phyloP scores from a whole-genome alignment of 2,113 vertebrate species.

The Varanus salvator region DNA sequence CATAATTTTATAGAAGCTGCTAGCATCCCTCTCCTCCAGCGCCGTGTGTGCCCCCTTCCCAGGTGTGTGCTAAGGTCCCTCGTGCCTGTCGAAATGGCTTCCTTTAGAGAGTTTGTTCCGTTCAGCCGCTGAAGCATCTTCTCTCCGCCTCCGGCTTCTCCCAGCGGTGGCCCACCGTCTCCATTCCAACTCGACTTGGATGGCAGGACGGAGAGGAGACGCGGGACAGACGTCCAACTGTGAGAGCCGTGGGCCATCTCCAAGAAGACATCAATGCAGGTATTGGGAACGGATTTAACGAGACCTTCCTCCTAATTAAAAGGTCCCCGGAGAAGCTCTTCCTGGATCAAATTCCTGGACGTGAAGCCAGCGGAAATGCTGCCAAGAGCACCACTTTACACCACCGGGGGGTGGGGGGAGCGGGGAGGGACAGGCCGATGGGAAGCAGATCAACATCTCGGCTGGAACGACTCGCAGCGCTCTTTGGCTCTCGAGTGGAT shows the following conservation, averaged over 20 bases:
- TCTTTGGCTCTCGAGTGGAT: background rate
- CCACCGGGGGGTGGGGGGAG: background rate
- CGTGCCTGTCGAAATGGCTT: background rate
- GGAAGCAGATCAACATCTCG: too few species aligned
- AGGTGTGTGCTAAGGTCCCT: too few species aligned
- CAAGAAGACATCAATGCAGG: background rate
- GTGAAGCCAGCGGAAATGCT: background rate
- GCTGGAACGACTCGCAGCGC: background rate
- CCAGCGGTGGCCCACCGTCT: background rate
- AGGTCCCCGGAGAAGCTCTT: background rate
- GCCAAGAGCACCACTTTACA: background rate
- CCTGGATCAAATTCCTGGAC: background rate
- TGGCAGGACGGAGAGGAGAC: background rate
- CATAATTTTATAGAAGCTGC: background rate
- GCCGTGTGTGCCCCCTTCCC: too few species aligned
- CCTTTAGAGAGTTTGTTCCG: background rate
- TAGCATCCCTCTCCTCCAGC: too few species aligned
- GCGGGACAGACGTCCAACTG: background rate
- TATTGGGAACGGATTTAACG: conserved; percentile 6
- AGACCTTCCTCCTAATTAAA: conserved; percentile 24
- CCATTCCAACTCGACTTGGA: background rate
- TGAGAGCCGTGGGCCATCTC: background rate
- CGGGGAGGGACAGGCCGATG: too few species aligned
- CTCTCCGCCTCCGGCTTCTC: background rate
- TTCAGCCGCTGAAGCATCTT: background rate